phyloP scores from a whole-genome alignment of 2,113 vertebrate genomes.

The Amia ocellicauda region DNA sequence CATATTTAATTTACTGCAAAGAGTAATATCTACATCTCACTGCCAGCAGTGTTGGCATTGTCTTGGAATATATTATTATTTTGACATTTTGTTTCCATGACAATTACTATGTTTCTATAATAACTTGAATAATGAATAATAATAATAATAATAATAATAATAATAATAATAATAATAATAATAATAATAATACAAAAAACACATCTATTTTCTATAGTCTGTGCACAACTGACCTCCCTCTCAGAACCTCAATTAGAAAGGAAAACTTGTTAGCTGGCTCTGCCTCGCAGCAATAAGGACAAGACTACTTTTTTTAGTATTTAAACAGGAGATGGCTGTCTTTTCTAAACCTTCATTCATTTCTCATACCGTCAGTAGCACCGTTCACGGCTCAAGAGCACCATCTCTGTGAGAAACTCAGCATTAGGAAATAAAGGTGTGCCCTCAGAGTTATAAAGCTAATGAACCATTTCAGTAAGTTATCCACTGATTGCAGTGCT shows the following conservation, averaged over 20 bases:
- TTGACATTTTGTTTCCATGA: conserved; percentile 21
- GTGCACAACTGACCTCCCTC: conserved; percentile 3
- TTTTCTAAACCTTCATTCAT: conserved; percentile 8
- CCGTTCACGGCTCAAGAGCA: conserved; percentile 61
- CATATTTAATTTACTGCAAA: conserved; percentile 12
- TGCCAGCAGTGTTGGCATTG: neutral
- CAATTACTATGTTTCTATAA: conserved; percentile 14
- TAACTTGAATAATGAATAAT: no score
- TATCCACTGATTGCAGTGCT: no score
- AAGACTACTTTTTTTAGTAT: conserved; percentile 17
- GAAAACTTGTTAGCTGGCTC: conserved; percentile 19
- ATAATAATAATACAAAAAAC: no score
- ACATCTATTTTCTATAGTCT: neutral
- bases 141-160: no score
- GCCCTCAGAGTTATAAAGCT: neutral
- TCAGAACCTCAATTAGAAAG: conserved; percentile 14
- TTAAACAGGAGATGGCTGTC: conserved; percentile 5
- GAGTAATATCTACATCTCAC: neutral
- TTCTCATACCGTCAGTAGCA: conserved; percentile 19
- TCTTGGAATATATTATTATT: conserved; percentile 4
- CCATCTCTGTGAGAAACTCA: conserved; percentile 53
- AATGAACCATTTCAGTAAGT: no score
- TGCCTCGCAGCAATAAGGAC: neutral
- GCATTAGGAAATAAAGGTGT: conserved; percentile 26
- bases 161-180: no score